phyloP scores from a whole-genome alignment of 2,888 invertebrate species.

The Papilio protenor region DNA sequence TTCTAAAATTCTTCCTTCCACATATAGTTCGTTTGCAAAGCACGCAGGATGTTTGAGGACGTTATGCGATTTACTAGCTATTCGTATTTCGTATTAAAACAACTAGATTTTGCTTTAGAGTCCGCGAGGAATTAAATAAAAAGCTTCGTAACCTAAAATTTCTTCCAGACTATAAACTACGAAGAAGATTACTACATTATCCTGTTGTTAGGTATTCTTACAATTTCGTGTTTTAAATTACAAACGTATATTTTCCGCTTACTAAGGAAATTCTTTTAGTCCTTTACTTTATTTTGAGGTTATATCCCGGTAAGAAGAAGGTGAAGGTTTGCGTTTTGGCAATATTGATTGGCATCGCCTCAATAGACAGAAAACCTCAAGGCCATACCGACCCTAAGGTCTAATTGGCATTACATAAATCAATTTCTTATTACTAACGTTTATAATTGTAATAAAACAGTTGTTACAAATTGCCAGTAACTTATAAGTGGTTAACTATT shows the following conservation, averaged over 20 bases:
- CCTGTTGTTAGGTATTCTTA: not conserved
- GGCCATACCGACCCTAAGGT: not conserved
- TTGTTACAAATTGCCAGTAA: too few relatives aligned
- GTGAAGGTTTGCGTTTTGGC: not conserved
- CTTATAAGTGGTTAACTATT: too few relatives aligned
- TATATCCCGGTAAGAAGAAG: not conserved
- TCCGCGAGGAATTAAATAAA: too few relatives aligned
- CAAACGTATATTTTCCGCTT: not conserved
- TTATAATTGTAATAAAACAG: too few relatives aligned
- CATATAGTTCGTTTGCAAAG: conserved; percentile 11
- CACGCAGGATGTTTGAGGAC: conserved; percentile 37
- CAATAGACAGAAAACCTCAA: not conserved
- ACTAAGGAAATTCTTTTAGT: not conserved
- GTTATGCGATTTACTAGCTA: conserved; percentile 9
- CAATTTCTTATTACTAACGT: too few relatives aligned
- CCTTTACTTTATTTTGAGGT: not conserved
- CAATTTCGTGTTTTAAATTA: not conserved
- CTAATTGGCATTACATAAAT: too few relatives aligned
- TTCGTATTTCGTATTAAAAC: not conserved
- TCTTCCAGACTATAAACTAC: too few relatives aligned
- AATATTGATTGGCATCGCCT: not conserved
- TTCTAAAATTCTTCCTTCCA: conserved; percentile 38
- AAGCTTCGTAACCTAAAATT: too few relatives aligned
- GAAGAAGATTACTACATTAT: not conserved
- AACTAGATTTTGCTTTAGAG: too few relatives aligned